Evolutionary conservation across 2,888 invertebrate genomes (phyloP).

Genomic region (Sabellastarte sp.): DNA sequence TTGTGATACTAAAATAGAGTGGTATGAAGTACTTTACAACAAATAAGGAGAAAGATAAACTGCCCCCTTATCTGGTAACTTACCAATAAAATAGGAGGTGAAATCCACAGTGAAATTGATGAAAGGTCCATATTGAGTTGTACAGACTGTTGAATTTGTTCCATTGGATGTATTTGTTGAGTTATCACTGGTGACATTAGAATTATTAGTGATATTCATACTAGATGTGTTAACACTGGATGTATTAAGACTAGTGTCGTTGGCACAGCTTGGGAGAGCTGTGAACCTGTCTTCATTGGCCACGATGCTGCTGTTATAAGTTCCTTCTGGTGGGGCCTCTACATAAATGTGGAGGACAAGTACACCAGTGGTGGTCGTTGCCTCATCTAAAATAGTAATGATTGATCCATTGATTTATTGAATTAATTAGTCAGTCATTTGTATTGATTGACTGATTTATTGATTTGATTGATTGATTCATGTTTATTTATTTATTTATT

Average conservation of each 20-base stretch:
- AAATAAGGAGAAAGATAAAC: too few species aligned
- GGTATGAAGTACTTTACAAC: too few species aligned
- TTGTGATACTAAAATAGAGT: too few species aligned
- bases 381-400: neutral
- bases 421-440: too few species aligned
- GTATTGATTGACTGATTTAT: too few species aligned
- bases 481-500: too few species aligned
- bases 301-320: neutral
- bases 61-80: neutral
- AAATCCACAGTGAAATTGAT: conserved; percentile 22
- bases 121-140: conserved; percentile 11
- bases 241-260: neutral
- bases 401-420: too few species aligned
- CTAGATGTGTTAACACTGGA: neutral
- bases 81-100: conserved; percentile 24
- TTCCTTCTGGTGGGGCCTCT: conserved; percentile 4
- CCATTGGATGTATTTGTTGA: neutral
- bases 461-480: too few species aligned
- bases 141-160: too few species aligned
- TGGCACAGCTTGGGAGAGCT: too few species aligned
- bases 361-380: neutral
- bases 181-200: neutral
- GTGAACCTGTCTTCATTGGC: conserved; percentile 1
- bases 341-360: conserved; percentile 17
- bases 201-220: neutral